Percentiles rank a stretch among this genome's conserved stretches.
phyloP scores from a whole-genome alignment of 92 coral and sea anemone genomes.

The Porites rus region DNA sequence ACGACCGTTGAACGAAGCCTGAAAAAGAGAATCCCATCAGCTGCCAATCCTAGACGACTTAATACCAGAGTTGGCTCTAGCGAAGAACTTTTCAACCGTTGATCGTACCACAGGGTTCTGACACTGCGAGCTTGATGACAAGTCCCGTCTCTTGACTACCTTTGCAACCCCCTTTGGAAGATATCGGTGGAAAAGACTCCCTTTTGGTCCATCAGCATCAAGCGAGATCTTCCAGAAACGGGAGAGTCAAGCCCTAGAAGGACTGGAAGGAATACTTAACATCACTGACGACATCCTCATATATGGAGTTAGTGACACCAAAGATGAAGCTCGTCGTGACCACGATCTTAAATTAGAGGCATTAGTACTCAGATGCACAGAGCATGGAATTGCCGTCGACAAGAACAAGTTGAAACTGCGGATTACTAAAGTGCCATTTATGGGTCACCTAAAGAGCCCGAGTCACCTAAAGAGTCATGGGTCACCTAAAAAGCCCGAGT shows the following conservation, averaged over 20 bases:
- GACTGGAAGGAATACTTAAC: conserved; percentile 50
- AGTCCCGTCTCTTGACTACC: conserved; percentile 65
- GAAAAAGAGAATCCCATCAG: too few relatives aligned
- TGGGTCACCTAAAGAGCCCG: conserved; percentile 36
- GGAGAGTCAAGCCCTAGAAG: conserved; percentile 57
- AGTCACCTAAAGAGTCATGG: too few relatives aligned
- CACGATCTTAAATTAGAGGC: conserved; percentile 39
- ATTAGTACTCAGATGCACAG: conserved; percentile 60
- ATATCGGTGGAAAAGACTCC: conserved; percentile 59
- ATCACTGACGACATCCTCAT: conserved; percentile 64
- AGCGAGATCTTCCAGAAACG: conserved; percentile 59
- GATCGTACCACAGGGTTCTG: conserved; percentile 54
- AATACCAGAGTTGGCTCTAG: too few relatives aligned
- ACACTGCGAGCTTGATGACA: conserved; percentile 60
- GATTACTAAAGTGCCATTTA: conserved; percentile 50
- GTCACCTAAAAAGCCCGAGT: too few relatives aligned
- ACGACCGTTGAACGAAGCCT: background rate
- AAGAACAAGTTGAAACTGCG: conserved; percentile 42
- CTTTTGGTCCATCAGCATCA: conserved; percentile 59
- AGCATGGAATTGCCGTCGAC: conserved; percentile 52
- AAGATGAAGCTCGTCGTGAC: conserved; percentile 39
- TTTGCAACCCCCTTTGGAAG: conserved; percentile 67
- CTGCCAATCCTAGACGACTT: too few relatives aligned
- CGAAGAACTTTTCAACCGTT: background rate
- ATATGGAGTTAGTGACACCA: conserved; percentile 46